Percentiles rank a stretch among this genome's conserved stretches.
phyloP scores from a whole-genome alignment of 2,113 vertebrate genomes.

The Gallinago media region DNA sequence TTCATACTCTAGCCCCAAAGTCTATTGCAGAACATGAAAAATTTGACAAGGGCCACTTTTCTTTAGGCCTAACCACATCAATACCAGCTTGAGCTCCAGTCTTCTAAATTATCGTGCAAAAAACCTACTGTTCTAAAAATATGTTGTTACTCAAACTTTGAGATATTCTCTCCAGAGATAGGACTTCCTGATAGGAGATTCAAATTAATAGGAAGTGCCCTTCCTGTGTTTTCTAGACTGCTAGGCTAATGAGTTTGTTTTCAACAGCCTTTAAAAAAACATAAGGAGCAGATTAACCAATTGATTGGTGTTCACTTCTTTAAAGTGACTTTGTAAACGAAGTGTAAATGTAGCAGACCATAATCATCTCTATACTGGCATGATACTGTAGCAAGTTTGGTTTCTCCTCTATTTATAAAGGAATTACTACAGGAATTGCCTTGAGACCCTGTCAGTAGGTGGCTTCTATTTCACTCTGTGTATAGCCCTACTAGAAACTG shows the following conservation, averaged over 20 bases:
- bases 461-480: not conserved
- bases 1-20: not conserved
- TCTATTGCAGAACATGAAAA: not conserved
- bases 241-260: constrained; percentile 35
- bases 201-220: constrained; percentile 53
- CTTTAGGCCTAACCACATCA: not conserved
- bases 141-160: not conserved
- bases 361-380: not conserved
- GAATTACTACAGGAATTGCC: not conserved
- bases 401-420: not conserved
- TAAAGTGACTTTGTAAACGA: not conserved
- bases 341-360: fast-evolving
- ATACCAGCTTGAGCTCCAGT: not conserved
- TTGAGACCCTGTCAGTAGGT: not conserved
- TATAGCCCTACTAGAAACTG: not conserved
- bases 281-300: not conserved
- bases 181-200: constrained; percentile 50
- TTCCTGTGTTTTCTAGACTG: constrained; percentile 54
- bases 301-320: not conserved
- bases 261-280: not conserved
- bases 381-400: not conserved
- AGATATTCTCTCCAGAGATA: constrained; percentile 40
- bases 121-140: constrained; percentile 54
- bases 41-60: not conserved
- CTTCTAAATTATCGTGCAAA: not conserved